Evolutionary conservation across 2,797 vertebrate species (phyloP).

Genomic region (Furcifer pardalis): DNA sequence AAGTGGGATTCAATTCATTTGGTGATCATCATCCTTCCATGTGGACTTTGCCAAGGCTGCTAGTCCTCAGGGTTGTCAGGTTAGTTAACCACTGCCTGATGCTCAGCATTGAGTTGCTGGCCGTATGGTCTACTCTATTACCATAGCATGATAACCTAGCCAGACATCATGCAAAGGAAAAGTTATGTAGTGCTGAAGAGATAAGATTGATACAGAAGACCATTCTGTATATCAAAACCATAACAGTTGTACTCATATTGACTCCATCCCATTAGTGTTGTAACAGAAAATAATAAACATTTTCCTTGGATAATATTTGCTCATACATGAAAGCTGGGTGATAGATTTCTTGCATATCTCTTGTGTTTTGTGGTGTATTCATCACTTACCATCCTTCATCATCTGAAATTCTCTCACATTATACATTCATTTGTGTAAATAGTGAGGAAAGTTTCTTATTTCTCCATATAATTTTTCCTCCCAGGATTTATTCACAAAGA

Average conservation of each 20-base stretch:
- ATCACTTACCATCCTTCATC: background rate
- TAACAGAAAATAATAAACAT: background rate
- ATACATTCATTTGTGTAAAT: background rate
- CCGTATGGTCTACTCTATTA: no score
- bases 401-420: background rate
- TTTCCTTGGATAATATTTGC: background rate
- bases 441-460: background rate
- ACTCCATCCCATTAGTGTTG: background rate
- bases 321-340: background rate
- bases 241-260: background rate
- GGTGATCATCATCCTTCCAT: no score
- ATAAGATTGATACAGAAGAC: background rate
- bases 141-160: no score
- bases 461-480: background rate
- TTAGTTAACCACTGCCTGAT: no score
- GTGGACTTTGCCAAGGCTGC: no score
- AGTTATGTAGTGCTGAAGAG: background rate
- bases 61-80: no score
- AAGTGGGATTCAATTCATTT: no score
- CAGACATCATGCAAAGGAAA: no score
- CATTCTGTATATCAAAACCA: background rate
- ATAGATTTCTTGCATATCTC: conserved; percentile 1
- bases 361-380: background rate
- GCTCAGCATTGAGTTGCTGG: no score
- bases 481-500: conserved; percentile 1